Evolutionary conservation across 2,113 vertebrate genomes (phyloP), one percentile per base, ranked within the genome.

Genomic region (Chaenogobius annularis): DNA sequence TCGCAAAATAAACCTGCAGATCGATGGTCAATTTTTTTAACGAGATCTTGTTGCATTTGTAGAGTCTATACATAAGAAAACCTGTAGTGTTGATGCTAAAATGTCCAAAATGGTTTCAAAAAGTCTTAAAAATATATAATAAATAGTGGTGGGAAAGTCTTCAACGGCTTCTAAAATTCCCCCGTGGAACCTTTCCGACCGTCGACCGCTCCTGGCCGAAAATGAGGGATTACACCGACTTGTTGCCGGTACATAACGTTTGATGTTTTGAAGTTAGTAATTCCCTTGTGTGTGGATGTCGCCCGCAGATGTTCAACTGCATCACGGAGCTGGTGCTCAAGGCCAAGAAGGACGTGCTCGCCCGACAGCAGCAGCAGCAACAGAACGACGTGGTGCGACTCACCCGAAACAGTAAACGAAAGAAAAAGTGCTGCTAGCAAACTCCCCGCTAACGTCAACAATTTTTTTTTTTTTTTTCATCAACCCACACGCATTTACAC

Each of bases 331-430:
- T 99, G 68, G 98, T 99, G 82, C 95, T 99, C 70, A 93, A 95
- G 90, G 96, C 96, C 70, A 99, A 99, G 95, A 99, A 99, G 91
- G 98, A 99, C 83, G 97, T 98, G 82, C 66, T 97, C 58, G 97
- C 98, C 20, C 98, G 97, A 83, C 97, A 99, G 90, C 97, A 98
- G 92, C 98, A 97, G 90, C 96, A 97, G 73, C 96, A 98, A 93
- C 96, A 98, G 94, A 98, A 98, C 15, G 97, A 99, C 12, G 97
- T 99, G 93, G 95, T 99, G 91, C 98, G 97, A 94, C 95, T 99
- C 90, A 96, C 91, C 81, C 96, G 96, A 94, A 98, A 96, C 92
- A 98, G 96, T 95, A 98, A 98, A 97, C 92, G 96, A 69, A 98
- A 98, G 96, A 98, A 98, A 89, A 91, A 96, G 88, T 99, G 98